A percentile compares a stretch with the other conserved stretches of the same genome.
These are phyloP conservation scores for Dolichopus griseipennis DNA, from an alignment of 2,888 invertebrate species.

Conservation along the genomic window DNA sequence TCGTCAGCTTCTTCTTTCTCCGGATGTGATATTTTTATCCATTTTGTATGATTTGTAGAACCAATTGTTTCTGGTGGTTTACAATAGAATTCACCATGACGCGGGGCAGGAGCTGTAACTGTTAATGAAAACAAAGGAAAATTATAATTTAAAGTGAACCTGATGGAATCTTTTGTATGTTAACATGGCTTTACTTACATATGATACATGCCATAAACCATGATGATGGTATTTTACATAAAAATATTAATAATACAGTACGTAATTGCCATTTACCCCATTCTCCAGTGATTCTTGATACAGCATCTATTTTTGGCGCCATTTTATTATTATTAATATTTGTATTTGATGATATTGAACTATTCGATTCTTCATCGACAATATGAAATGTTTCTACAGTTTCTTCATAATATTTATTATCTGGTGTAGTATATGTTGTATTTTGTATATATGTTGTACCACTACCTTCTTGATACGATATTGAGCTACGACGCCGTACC, in stretches of 20 bases:
- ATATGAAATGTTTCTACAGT: conserved; percentile 5
- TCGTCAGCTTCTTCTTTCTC: conserved; percentile 39
- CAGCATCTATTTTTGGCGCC: conserved; percentile 41
- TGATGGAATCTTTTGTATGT: too few species aligned
- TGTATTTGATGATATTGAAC: not conserved
- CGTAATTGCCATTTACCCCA: conserved; percentile 46
- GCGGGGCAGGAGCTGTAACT: conserved; percentile 43
- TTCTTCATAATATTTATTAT: conserved; percentile 1
- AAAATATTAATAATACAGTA: conserved; percentile 41
- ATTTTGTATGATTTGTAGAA: conserved; percentile 36
- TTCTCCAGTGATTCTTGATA: conserved; percentile 42
- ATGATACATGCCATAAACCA: conserved; percentile 49
- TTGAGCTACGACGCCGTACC: not conserved
- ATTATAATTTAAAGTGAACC: not conserved
- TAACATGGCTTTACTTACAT: conserved; percentile 21
- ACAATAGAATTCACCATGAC: conserved; percentile 44
- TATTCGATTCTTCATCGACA: conserved; percentile 8
- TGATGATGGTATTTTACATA: conserved; percentile 45
- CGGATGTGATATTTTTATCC: conserved; percentile 44
- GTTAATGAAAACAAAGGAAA: not conserved
- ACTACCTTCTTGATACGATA: not conserved
- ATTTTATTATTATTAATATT: conserved; percentile 27
- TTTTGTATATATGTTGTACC: not conserved
- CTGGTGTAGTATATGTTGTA: not conserved
- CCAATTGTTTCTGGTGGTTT: conserved; percentile 38